Evolutionary conservation across 2,797 vertebrate species (phyloP).

Genomic region (Diplodus sargus): DNA sequence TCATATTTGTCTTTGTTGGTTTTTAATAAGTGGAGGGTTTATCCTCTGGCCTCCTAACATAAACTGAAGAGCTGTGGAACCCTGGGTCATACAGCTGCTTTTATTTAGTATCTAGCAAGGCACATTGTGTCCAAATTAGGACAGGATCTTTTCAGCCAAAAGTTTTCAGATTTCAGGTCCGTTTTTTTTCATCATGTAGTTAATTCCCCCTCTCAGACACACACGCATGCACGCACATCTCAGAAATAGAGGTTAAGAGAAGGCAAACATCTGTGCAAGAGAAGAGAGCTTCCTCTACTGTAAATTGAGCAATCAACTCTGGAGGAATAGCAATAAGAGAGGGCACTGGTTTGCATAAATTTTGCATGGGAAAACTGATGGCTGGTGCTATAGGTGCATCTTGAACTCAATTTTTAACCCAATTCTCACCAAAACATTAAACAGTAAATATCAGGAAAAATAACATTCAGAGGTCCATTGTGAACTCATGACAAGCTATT

Average conservation of each 20-base stretch:
- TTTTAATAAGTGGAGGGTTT: slow-evolving; percentile 22
- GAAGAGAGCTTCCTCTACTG: slow-evolving; percentile 16
- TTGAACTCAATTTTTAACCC: neutral
- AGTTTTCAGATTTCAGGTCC: slow-evolving; percentile 9
- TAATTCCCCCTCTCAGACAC: neutral
- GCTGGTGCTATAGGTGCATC: neutral
- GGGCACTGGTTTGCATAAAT: slow-evolving; percentile 19
- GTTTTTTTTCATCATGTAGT: slow-evolving; percentile 5
- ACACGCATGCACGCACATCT: neutral
- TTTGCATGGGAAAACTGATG: slow-evolving; percentile 21
- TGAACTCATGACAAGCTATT: neutral
- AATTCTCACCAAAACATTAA: neutral
- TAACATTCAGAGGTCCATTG: neutral
- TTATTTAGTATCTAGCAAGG: slow-evolving; percentile 20
- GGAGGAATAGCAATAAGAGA: slow-evolving; percentile 31
- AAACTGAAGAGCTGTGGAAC: neutral
- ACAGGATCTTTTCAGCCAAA: neutral
- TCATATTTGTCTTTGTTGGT: slow-evolving; percentile 4
- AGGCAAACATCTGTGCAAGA: slow-evolving; percentile 37
- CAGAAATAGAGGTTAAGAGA: slow-evolving; percentile 38
- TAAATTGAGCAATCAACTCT: slow-evolving; percentile 42
- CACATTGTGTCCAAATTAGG: slow-evolving; percentile 11
- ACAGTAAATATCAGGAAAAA: neutral
- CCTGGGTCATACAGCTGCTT: slow-evolving; percentile 2
- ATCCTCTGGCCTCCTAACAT: neutral